Conservation (phyloP, 35 echinoderm and acorn worm genomes). For the Apostichopus japonicus region DNA sequence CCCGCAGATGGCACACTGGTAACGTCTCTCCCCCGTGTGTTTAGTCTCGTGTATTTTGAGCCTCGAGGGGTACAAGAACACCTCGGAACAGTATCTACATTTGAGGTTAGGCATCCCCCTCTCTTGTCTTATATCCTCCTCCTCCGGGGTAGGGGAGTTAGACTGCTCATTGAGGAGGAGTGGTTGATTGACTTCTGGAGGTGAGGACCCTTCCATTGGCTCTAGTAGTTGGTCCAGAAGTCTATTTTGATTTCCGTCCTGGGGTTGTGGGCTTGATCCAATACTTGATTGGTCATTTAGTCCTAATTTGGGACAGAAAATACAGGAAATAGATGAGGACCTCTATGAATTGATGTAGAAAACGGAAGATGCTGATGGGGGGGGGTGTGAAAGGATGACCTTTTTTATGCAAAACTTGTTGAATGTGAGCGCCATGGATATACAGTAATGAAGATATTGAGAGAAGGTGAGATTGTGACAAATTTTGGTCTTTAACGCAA, state of each 20-base stretch:
- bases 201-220: neutral
- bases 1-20: conserved; percentile 24
- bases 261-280: neutral
- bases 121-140: neutral
- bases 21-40: conserved; percentile 40
- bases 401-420: too few species aligned
- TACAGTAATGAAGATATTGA: too few species aligned
- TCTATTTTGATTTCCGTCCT: neutral
- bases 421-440: too few species aligned
- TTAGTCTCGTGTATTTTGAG: conserved; percentile 39
- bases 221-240: neutral
- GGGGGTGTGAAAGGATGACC: too few species aligned
- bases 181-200: neutral
- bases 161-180: neutral
- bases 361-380: too few species aligned
- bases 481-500: too few species aligned
- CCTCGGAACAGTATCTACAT: conserved; percentile 55
- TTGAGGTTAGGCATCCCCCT: neutral
- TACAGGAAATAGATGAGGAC: neutral
- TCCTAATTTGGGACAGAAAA: neutral
- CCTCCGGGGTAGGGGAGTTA: neutral
- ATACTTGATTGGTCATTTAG: neutral
- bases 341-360: neutral
- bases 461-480: too few species aligned
- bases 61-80: neutral